Percentiles rank a stretch among this genome's conserved stretches.
These are phyloP conservation scores for Hyphantria cunea DNA, from an alignment of 1,140 invertebrate species.

Conservation along the genomic window DNA sequence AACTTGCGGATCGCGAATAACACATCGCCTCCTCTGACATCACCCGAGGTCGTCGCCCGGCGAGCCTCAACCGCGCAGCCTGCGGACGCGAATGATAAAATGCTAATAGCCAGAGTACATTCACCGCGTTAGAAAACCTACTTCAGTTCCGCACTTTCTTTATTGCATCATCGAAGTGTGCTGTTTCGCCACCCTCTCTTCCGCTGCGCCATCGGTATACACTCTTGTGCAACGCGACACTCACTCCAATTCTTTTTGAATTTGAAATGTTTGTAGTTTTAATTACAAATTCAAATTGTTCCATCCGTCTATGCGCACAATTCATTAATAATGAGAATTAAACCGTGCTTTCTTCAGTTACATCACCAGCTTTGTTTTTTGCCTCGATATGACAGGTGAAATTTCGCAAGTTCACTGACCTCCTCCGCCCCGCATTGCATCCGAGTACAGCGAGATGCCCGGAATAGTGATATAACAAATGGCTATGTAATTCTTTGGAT, in stretches of 20 bases:
- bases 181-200: conserved; percentile 75
- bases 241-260: conserved; percentile 35
- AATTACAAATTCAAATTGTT: conserved; percentile 54
- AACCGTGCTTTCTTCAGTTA: conserved; percentile 65
- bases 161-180: conserved; percentile 73
- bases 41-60: conserved; percentile 70
- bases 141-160: conserved; percentile 80
- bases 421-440: conserved; percentile 53
- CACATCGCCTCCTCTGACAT: conserved; percentile 53
- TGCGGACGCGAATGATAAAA: conserved; percentile 69
- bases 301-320: conserved; percentile 30
- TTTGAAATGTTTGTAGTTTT: conserved; percentile 49
- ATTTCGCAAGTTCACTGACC: conserved; percentile 78
- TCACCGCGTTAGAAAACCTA: conserved; percentile 78
- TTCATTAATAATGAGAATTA: conserved; percentile 36
- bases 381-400: conserved; percentile 69
- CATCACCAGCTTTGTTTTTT: conserved; percentile 55
- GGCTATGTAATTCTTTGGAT: conserved; percentile 49
- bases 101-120: conserved; percentile 74
- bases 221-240: conserved; percentile 56
- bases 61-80: conserved; percentile 58
- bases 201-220: conserved; percentile 45
- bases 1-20: conserved; percentile 54
- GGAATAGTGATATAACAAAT: conserved; percentile 66
- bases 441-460: conserved; percentile 51